Conservation (phyloP, 64 coral and sea anemone species). For the Porites australiensis region DNA sequence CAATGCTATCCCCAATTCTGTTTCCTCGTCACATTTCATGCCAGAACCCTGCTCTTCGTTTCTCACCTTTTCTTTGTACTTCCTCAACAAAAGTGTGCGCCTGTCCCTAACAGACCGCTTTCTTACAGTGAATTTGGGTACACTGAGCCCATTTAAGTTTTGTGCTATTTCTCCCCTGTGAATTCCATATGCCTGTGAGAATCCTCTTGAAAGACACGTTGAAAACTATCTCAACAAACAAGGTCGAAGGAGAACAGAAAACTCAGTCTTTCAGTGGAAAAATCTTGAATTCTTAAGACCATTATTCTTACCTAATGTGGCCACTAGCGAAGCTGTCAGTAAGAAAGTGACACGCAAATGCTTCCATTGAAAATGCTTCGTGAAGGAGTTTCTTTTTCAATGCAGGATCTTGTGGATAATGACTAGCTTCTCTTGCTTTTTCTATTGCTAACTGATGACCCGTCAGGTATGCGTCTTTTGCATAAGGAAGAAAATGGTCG, state of each 20-base stretch:
- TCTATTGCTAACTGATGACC: neutral
- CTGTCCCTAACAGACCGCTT: constrained; percentile 63
- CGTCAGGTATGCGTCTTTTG: constrained; percentile 27
- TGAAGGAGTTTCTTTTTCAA: neutral
- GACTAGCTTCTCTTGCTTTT: neutral
- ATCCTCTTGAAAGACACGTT: no score
- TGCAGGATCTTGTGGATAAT: neutral
- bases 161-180: constrained; percentile 26
- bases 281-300: no score
- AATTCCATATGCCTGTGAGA: no score
- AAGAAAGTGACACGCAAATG: constrained; percentile 4
- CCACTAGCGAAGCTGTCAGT: constrained; percentile 3
- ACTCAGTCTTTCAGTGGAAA: no score
- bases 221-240: no score
- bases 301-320: constrained; percentile 5
- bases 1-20: constrained; percentile 55
- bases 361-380: constrained; percentile 3
- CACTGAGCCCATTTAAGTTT: no score
- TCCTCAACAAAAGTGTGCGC: constrained; percentile 14
- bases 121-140: constrained; percentile 34
- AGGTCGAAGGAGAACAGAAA: no score
- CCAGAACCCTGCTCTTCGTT: constrained; percentile 47
- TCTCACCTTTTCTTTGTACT: constrained; percentile 47
- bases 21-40: constrained; percentile 53
- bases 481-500: constrained; percentile 64